Percentiles rank a stretch among this genome's conserved stretches.
These are phyloP conservation scores for Ceratitis capitata DNA, from an alignment of 1,140 invertebrate species.

Conservation along the genomic window DNA sequence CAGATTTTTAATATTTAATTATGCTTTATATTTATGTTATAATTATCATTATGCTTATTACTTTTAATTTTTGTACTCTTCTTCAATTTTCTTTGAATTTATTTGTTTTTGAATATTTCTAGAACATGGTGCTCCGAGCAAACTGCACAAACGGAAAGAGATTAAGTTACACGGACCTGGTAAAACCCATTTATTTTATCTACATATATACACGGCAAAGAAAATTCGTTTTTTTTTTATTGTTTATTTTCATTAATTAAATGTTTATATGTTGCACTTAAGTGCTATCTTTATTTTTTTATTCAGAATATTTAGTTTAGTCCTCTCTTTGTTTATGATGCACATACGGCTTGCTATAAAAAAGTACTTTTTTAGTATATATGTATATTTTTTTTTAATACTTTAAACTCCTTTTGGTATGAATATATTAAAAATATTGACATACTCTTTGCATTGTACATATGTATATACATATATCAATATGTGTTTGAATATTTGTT, in stretches of 20 bases:
- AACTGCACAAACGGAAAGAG: slow-evolving; percentile 64
- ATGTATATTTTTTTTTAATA: neutral
- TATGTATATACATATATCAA: no score
- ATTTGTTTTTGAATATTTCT: slow-evolving; percentile 51
- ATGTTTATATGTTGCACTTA: neutral
- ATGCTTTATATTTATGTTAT: slow-evolving; percentile 33
- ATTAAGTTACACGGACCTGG: slow-evolving; percentile 65
- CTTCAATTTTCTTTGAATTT: slow-evolving; percentile 46
- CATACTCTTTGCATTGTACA: neutral
- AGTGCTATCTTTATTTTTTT: neutral
- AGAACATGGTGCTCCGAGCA: slow-evolving; percentile 63
- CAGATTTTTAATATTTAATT: neutral
- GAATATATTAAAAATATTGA: neutral
- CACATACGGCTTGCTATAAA: neutral
- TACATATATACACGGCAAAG: neutral
- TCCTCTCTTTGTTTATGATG: slow-evolving; percentile 3
- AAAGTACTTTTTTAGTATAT: neutral
- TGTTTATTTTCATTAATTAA: slow-evolving; percentile 6
- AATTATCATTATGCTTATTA: slow-evolving; percentile 43
- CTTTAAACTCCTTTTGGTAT: no score
- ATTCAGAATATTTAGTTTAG: no score
- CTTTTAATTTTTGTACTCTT: slow-evolving; percentile 43
- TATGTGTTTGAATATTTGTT: no score
- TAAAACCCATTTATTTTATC: slow-evolving; percentile 49
- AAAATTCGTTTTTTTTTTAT: slow-evolving; percentile 45